phyloP scores from a whole-genome alignment of 1,140 invertebrate species.

The Tetraneura akinire region DNA sequence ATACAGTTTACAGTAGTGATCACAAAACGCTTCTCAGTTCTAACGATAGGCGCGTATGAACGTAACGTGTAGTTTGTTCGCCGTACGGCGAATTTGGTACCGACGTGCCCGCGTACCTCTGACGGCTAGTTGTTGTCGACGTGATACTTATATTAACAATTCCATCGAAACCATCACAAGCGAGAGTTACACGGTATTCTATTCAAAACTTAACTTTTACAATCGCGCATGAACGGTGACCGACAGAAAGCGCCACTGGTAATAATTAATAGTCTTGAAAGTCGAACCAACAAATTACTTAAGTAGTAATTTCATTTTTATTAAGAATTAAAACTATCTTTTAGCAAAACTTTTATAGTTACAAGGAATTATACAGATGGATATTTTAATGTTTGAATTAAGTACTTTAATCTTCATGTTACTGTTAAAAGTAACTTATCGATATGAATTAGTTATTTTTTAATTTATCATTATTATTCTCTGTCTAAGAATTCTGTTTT shows the following conservation, averaged over 20 bases:
- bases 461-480: too few species aligned
- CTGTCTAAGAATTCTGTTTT: too few species aligned
- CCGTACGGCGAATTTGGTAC: slow-evolving; percentile 4
- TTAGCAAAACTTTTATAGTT: too few species aligned
- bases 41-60: neutral
- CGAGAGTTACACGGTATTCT: neutral
- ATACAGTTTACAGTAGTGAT: neutral
- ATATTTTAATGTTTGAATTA: too few species aligned
- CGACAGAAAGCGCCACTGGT: neutral
- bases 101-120: neutral
- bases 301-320: too few species aligned
- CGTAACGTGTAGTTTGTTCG: neutral
- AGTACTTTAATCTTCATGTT: too few species aligned
- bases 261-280: too few species aligned
- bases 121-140: rapidly evolving
- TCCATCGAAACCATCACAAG: neutral
- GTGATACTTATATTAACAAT: neutral
- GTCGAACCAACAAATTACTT: too few species aligned
- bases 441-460: too few species aligned
- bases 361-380: too few species aligned
- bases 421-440: too few species aligned
- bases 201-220: neutral
- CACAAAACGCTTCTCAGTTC: neutral
- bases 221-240: neutral
- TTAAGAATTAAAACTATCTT: too few species aligned